Conservation (phyloP, 2,888 invertebrate species). For the Athalia cordata region DNA sequence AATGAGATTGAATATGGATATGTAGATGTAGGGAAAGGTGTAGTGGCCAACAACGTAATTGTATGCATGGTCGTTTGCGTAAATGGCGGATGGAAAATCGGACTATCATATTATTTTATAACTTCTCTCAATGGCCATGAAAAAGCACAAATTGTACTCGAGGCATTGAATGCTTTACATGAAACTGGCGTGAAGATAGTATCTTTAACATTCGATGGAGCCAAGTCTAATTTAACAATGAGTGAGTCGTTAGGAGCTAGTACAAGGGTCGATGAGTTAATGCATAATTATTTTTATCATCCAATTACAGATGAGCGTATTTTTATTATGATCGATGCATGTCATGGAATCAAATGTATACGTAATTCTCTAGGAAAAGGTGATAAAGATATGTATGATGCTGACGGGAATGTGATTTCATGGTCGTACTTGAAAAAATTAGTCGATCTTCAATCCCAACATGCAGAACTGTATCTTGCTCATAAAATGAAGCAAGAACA, state of each 20-base stretch:
- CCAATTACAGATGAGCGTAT: neutral
- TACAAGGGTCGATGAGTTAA: neutral
- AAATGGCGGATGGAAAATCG: slow-evolving; percentile 62
- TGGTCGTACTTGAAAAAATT: neutral
- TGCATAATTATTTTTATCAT: slow-evolving; percentile 11
- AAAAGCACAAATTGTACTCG: slow-evolving; percentile 49
- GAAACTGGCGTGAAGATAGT: slow-evolving; percentile 31
- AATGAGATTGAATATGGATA: slow-evolving; percentile 27
- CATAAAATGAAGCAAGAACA: slow-evolving; percentile 36
- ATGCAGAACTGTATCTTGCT: slow-evolving; percentile 1
- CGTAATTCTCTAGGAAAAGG: slow-evolving; percentile 4
- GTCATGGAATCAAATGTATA: slow-evolving; percentile 12
- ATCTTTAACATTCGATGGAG: slow-evolving; percentile 36
- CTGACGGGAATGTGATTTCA: neutral
- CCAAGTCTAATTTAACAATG: neutral
- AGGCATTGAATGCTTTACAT: slow-evolving; percentile 37
- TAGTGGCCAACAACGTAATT: no score
- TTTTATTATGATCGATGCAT: neutral
- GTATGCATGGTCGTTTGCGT: slow-evolving; percentile 55
- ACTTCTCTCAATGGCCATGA: slow-evolving; percentile 55
- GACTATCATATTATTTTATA: slow-evolving; percentile 63
- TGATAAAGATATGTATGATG: slow-evolving; percentile 13
- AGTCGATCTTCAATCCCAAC: neutral
- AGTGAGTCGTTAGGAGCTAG: neutral
- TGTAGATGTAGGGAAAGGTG: no score